These are phyloP conservation scores for Antechinus flavipes DNA, from an alignment of 2,113 vertebrate genomes.

Conservation along the genomic window DNA sequence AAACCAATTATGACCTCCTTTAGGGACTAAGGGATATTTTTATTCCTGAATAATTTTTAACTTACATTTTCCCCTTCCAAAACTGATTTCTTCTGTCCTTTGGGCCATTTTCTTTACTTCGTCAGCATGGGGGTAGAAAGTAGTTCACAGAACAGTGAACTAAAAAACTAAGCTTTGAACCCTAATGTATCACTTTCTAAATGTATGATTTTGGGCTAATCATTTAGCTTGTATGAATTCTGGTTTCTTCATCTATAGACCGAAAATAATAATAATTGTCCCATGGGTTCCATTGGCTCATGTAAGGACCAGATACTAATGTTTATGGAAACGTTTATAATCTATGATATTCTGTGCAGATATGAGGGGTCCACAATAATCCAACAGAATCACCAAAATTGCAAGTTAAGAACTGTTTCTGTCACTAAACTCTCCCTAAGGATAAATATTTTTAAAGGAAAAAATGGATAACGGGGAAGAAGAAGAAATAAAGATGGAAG, in stretches of 20 bases:
- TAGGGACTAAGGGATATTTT: neutral
- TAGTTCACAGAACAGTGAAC: neutral
- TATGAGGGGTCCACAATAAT: neutral
- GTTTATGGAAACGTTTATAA: neutral
- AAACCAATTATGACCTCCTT: neutral
- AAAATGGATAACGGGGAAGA: neutral
- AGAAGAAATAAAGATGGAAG: neutral
- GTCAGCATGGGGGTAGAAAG: neutral
- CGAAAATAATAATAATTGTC: neutral
- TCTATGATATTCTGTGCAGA: neutral
- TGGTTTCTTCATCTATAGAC: neutral
- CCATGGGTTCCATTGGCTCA: neutral
- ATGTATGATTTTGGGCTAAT: neutral
- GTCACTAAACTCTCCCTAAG: neutral
- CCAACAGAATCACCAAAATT: neutral
- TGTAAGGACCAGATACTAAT: neutral
- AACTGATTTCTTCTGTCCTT: conserved; percentile 7
- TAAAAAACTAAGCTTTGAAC: neutral
- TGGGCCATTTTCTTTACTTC: neutral
- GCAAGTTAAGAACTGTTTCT: neutral
- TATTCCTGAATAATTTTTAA: neutral
- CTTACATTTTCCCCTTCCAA: neutral
- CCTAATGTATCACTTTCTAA: neutral
- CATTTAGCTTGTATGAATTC: neutral
- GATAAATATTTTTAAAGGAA: neutral